phyloP scores from a whole-genome alignment of 2,797 vertebrate genomes.

The Orientallactaga sibirica region DNA sequence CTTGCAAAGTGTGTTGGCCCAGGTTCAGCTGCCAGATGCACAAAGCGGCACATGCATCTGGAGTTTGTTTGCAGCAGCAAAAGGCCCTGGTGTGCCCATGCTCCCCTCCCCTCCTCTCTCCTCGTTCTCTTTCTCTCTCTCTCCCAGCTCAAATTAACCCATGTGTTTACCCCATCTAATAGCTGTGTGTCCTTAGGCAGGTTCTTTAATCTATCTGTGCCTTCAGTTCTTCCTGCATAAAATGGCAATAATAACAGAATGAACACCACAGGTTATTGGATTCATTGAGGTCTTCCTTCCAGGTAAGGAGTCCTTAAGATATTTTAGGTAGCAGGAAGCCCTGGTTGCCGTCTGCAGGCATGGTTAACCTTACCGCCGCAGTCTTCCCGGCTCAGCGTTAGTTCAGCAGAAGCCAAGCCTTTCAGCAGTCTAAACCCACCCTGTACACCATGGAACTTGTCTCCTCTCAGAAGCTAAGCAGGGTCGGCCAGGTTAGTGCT shows the following conservation, averaged over 20 bases:
- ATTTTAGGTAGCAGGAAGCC: rapidly evolving
- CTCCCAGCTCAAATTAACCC: background rate
- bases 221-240: background rate
- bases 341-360: background rate
- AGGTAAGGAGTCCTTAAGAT: background rate
- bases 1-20: too few species aligned
- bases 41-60: too few species aligned
- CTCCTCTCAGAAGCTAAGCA: background rate
- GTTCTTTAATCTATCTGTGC: background rate
- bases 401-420: too few species aligned
- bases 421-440: background rate
- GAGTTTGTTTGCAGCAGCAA: too few species aligned
- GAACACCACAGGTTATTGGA: rapidly evolving
- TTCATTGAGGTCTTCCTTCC: background rate
- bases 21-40: too few species aligned
- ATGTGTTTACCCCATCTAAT: background rate
- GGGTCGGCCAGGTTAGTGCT: background rate
- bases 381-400: background rate
- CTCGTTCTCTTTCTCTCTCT: too few species aligned
- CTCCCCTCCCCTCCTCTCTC: too few species aligned
- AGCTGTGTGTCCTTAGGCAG: background rate
- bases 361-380: rapidly evolving
- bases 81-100: too few species aligned
- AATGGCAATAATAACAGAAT: background rate
- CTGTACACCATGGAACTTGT: background rate